Evolutionary conservation across 2,888 invertebrate genomes (phyloP), one percentile per base, ranked within the genome.

Genomic region (Ctenicera cuprea): DNA sequence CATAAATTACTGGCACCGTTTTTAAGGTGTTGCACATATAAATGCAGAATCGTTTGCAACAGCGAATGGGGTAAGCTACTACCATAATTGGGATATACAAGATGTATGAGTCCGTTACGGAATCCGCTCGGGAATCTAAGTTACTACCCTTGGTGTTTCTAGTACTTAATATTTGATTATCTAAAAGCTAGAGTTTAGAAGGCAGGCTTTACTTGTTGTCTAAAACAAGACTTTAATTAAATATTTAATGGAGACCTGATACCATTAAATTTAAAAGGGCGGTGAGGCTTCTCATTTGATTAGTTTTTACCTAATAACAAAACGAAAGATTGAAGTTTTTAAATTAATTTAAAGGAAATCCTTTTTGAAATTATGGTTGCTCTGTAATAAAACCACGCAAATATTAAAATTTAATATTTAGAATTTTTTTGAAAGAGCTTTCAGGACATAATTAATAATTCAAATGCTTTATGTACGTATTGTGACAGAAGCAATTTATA

Each of bases 1-100:
- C 52, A 52, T 52, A 52, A 52, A 52, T 52, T 26, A 26, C 18
- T 52, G 4, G 14, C 12, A 2, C 48, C 26, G 52, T 2, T 26
- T 26, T 18, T n/a, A 52, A 52, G 52, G 26, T 52, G 52, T 52
- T 52, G 26, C 52, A 52, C 52, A 52, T 8, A 43, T 52, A 26
- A 26, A 26, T 52, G 52, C 26, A 52, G 52, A 20, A n/a, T 11
- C 1, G 12, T 52, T 52, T 52, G 26, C n/a, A 52, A 3, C 18
- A 52, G n/a, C n/a, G n/a, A 26, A 52, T 26, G n/a, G 18, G 57
- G 7, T 20, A 8, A 20, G 3, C 33, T n/a, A 54, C 16, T 59
- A 33, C 16, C 33, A 12, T 59, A 59, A 59, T 37, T 37, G 18
- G 38, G 18, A 50, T 18, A 59, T 59, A 8, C 38, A 37, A 37